Evolutionary conservation across 2,797 vertebrate genomes (phyloP).

Genomic region (Sciurus carolinensis): DNA sequence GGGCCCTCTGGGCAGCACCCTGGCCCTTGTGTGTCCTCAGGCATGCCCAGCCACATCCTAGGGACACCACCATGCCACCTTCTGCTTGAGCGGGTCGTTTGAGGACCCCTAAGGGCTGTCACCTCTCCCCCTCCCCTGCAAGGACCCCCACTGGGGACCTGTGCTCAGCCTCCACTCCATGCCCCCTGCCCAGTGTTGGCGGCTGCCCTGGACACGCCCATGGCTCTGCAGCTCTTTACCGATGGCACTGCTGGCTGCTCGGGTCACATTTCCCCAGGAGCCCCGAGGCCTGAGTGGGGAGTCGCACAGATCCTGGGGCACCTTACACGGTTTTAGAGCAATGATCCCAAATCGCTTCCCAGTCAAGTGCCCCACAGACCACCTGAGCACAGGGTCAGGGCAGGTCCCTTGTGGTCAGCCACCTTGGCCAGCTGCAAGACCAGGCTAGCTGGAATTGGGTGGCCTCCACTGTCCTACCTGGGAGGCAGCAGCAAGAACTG

Average conservation of each 20-base stretch:
- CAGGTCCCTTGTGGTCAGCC: neutral
- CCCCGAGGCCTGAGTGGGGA: too few relatives aligned
- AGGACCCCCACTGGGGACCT: too few relatives aligned
- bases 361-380: too few relatives aligned
- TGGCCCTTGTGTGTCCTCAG: too few relatives aligned
- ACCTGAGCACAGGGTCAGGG: neutral
- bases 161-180: neutral
- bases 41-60: neutral
- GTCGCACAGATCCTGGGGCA: fast-evolving
- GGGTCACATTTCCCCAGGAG: neutral
- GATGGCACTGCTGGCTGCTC: fast-evolving
- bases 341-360: too few relatives aligned
- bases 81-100: neutral
- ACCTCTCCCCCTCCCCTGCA: neutral
- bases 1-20: too few relatives aligned
- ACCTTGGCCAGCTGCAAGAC: neutral
- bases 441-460: too few relatives aligned
- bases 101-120: neutral
- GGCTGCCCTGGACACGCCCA: neutral
- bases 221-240: neutral
- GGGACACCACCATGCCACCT: neutral
- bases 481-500: neutral
- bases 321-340: neutral
- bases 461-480: neutral
- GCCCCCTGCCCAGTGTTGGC: neutral